Percentiles rank a stretch among this genome's conserved stretches.
phyloP scores from a whole-genome alignment of 2,113 vertebrate species.

The Sander lucioperca region DNA sequence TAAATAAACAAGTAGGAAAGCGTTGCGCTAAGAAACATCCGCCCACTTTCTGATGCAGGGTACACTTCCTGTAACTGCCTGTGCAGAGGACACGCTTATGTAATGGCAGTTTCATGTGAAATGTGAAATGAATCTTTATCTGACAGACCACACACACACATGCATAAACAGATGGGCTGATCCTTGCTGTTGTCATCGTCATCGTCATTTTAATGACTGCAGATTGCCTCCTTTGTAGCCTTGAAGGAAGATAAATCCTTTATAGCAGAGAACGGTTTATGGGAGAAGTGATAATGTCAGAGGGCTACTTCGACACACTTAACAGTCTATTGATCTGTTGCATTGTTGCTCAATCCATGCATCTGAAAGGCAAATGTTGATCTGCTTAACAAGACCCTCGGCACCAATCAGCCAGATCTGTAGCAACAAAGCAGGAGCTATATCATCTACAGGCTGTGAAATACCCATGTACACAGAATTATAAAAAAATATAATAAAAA shows the following conservation, averaged over 20 bases:
- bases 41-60: not conserved
- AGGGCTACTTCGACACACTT: not conserved
- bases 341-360: not conserved
- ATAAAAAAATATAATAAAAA: not conserved
- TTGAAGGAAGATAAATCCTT: slow-evolving; percentile 2
- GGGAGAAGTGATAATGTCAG: not conserved
- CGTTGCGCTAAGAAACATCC: not conserved
- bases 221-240: not conserved
- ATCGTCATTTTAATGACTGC: slow-evolving; percentile 36
- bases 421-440: not conserved
- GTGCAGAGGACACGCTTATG: not conserved
- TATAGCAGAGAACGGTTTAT: not conserved
- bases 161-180: slow-evolving; percentile 27
- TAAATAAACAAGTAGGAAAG: not conserved
- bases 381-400: slow-evolving; percentile 17
- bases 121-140: slow-evolving; percentile 10
- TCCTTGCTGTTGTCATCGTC: slow-evolving; percentile 12
- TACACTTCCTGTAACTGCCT: not conserved
- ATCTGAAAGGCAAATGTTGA: slow-evolving; percentile 18
- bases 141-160: slow-evolving; percentile 5
- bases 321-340: slow-evolving; percentile 24
- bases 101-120: not conserved
- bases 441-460: not conserved
- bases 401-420: not conserved
- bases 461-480: not conserved